phyloP scores from a whole-genome alignment of 35 echinoderm and acorn worm species.

The Holothuria glaberrima region DNA sequence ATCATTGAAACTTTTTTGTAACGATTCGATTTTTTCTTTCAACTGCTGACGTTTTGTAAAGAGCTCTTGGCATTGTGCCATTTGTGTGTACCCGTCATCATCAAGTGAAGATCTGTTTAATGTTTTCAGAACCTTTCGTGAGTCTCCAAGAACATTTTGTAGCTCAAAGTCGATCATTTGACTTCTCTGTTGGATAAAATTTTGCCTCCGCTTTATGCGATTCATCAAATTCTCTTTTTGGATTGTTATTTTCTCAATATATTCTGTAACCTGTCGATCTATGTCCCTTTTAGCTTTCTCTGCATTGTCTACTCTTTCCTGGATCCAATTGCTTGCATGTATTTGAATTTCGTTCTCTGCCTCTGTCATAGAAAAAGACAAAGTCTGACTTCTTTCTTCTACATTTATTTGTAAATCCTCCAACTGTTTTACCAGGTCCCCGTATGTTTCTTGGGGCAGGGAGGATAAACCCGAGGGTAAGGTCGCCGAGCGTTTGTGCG shows the following conservation, averaged over 20 bases:
- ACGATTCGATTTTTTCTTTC: background rate
- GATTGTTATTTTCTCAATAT: background rate
- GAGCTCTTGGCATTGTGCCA: background rate
- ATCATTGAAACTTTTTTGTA: background rate
- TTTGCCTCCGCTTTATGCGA: background rate
- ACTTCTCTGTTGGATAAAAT: slow-evolving; percentile 9
- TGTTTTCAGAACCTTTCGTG: background rate
- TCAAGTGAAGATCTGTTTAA: background rate
- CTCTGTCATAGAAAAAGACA: background rate
- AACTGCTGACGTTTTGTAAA: background rate
- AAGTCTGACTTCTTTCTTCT: background rate
- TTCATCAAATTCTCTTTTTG: background rate
- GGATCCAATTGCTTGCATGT: background rate
- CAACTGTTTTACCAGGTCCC: background rate
- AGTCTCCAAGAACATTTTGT: background rate
- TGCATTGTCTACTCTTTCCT: background rate
- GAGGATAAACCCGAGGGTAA: background rate
- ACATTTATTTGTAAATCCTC: background rate
- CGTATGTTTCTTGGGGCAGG: background rate
- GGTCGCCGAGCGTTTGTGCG: background rate
- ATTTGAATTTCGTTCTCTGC: slow-evolving; percentile 9
- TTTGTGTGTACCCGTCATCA: background rate
- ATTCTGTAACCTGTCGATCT: background rate
- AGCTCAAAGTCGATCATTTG: background rate
- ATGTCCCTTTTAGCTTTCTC: slow-evolving; percentile 25